Base-by-base conservation (phyloP, 2,888 invertebrate species). In the Entomobrya multifasciata region DNA sequence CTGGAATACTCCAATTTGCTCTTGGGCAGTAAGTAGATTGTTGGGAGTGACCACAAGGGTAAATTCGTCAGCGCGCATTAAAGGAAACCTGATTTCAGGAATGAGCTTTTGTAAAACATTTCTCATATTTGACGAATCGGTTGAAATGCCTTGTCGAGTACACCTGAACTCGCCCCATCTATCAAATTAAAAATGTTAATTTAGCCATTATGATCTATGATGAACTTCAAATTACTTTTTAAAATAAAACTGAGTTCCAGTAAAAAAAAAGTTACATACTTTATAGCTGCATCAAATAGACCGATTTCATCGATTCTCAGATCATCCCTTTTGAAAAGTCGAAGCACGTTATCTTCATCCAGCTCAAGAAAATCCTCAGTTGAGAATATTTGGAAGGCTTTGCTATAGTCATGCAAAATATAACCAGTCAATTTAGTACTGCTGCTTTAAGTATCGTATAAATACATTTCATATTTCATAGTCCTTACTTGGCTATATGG, bases 401-500 rank as follows among this genome's bases (percentile, higher is more conserved):
- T 72, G 15, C 87, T 87, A 41, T n/a, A 76, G n/a, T n/a, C n/a
- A n/a, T n/a, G n/a, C n/a, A n/a, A n/a, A n/a, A n/a, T n/a, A n/a
- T n/a, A n/a, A n/a, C n/a, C n/a, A n/a, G n/a, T n/a, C n/a, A n/a
- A n/a, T n/a, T n/a, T n/a, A n/a, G n/a, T n/a, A n/a, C n/a, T n/a
- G n/a, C n/a, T n/a, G n/a, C n/a, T n/a, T n/a, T n/a, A n/a, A n/a
- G n/a, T n/a, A 6, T 36, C 8, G 4, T 6, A 36, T 6, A 36
- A 6, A 36, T 8, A 36, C 36, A 36, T 36, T 36, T 4, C 36
- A 36, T 36, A 8, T 6, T 8, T 4, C 4, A 36, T 36, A 36
- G 36, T n/a, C n/a, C n/a, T 74, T 67, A 84, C 87, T 30, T 79
- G n/a, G 84, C 84, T 25, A 87, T 80, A 17, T 80, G 74, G n/a